Evolutionary conservation across 2,888 invertebrate species (phyloP).

Genomic region (Clepsis dumicolana): DNA sequence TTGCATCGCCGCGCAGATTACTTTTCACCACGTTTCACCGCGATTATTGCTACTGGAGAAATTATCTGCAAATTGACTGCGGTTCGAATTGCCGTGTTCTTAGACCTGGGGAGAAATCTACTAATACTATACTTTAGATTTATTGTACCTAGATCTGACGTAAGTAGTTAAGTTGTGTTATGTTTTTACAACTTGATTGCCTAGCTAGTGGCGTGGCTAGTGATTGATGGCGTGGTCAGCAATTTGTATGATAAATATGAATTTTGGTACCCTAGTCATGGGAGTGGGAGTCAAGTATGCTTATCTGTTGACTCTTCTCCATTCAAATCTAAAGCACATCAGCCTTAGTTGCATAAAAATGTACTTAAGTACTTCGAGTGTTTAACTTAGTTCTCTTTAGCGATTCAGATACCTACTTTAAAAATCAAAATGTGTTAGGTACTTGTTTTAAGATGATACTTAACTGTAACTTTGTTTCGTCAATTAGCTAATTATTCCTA

Average conservation of each 20-base stretch:
- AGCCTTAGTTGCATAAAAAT: too few species aligned
- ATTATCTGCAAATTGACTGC: constrained; percentile 48
- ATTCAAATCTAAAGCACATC: too few species aligned
- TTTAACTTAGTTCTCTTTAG: too few species aligned
- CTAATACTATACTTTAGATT: not conserved
- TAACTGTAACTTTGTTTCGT: constrained; percentile 3
- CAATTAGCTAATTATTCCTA: constrained; percentile 14
- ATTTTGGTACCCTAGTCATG: too few species aligned
- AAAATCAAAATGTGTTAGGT: not conserved
- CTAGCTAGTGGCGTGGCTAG: not conserved
- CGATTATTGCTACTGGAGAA: constrained; percentile 46
- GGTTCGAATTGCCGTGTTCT: constrained; percentile 32
- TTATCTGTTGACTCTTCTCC: too few species aligned
- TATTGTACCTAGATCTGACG: not conserved
- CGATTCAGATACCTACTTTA: not conserved
- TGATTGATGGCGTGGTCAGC: too few species aligned
- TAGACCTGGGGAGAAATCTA: constrained; percentile 44
- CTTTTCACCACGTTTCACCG: constrained; percentile 40
- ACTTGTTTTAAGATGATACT: not conserved
- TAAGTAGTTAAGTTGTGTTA: not conserved
- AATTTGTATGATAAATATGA: too few species aligned
- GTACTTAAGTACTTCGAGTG: too few species aligned
- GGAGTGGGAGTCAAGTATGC: too few species aligned
- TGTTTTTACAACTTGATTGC: not conserved
- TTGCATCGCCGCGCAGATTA: constrained; percentile 23